phyloP scores from a whole-genome alignment of 1,140 invertebrate species.

The Rhopalosiphum maidis region DNA sequence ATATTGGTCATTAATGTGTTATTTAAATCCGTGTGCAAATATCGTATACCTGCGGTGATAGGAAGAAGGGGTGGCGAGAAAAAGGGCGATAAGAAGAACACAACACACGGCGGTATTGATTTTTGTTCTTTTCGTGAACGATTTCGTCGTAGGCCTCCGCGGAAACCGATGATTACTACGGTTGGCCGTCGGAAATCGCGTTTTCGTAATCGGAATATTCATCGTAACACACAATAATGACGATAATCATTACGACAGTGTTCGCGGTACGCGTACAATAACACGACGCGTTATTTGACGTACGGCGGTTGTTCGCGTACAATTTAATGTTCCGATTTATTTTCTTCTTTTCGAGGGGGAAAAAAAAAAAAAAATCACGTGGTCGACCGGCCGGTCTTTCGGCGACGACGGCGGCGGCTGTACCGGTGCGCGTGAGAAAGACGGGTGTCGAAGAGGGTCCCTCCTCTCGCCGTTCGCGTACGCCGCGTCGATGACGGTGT shows the following conservation, averaged over 20 bases:
- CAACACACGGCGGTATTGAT: background rate
- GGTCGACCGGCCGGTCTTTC: slow-evolving; percentile 6
- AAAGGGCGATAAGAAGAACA: too few relatives aligned
- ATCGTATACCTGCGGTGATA: too few relatives aligned
- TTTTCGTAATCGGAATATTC: background rate
- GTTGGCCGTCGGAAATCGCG: background rate
- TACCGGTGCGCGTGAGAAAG: background rate
- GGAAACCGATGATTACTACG: background rate
- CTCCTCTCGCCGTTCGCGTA: background rate
- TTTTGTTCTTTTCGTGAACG: background rate
- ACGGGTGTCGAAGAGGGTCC: background rate
- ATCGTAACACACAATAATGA: background rate
- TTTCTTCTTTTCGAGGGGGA: background rate
- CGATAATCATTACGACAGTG: background rate
- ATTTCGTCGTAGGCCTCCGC: background rate
- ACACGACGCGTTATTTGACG: background rate
- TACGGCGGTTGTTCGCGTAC: background rate
- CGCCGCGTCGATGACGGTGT: background rate
- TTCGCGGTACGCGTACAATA: background rate
- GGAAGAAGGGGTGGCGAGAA: too few relatives aligned
- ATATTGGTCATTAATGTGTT: too few relatives aligned
- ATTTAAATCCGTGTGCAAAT: too few relatives aligned
- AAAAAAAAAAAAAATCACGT: slow-evolving; percentile 37
- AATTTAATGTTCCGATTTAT: background rate
- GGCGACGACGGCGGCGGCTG: slow-evolving; percentile 2